phyloP scores from a whole-genome alignment of 2,888 invertebrate species.

The Troides helena region DNA sequence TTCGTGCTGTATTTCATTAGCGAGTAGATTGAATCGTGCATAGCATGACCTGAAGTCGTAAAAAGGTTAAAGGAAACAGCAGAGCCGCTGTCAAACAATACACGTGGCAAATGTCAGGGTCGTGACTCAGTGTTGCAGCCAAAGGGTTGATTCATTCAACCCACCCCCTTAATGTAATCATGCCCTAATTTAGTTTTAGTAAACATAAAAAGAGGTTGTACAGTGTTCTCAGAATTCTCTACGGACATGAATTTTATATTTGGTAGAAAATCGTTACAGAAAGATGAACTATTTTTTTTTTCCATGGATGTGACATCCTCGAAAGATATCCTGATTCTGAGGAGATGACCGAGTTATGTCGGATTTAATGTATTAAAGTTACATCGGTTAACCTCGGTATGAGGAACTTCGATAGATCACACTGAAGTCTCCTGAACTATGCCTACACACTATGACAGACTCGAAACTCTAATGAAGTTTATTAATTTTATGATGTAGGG shows the following conservation, averaged over 20 bases:
- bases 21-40: slow-evolving; percentile 10
- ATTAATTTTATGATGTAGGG: no score
- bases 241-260: neutral
- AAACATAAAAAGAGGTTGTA: slow-evolving; percentile 21
- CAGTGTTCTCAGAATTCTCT: slow-evolving; percentile 2
- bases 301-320: no score
- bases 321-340: no score
- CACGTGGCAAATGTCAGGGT: slow-evolving; percentile 30
- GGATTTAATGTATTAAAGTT: no score
- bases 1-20: slow-evolving; percentile 24
- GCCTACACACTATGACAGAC: no score
- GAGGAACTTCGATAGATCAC: no score
- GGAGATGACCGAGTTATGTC: no score
- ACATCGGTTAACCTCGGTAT: no score
- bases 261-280: neutral
- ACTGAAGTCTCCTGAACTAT: no score
- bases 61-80: slow-evolving; percentile 25
- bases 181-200: slow-evolving; percentile 22
- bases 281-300: no score
- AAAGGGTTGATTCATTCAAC: slow-evolving; percentile 28
- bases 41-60: slow-evolving; percentile 25
- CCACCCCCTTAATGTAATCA: slow-evolving; percentile 24
- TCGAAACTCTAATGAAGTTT: no score
- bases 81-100: slow-evolving; percentile 23
- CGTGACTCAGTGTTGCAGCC: slow-evolving; percentile 27